Conservation (phyloP, 2,888 invertebrate species). For the Macaria liturata region DNA sequence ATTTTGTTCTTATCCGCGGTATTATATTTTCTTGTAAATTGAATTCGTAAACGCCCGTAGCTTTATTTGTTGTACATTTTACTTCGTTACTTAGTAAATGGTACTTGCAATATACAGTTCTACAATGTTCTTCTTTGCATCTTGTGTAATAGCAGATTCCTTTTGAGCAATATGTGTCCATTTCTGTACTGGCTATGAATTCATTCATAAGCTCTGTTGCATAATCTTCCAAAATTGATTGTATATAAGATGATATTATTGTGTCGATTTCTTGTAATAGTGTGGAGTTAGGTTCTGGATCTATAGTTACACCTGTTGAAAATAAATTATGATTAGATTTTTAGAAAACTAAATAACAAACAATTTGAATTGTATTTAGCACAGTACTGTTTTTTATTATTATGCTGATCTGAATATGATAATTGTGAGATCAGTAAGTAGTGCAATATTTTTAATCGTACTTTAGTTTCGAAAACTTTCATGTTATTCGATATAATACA, state of each 20-base stretch:
- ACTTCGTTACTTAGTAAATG: slow-evolving; percentile 48
- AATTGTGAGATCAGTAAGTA: too few relatives aligned
- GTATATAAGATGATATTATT: slow-evolving; percentile 44
- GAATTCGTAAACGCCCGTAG: slow-evolving; percentile 24
- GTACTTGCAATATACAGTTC: slow-evolving; percentile 52
- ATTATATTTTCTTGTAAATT: slow-evolving; percentile 33
- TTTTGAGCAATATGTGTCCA: slow-evolving; percentile 52
- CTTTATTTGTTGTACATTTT: slow-evolving; percentile 43
- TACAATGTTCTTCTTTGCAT: slow-evolving; percentile 47
- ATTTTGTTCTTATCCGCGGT: slow-evolving; percentile 18
- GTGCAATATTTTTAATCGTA: too few relatives aligned
- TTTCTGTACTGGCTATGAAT: slow-evolving; percentile 47
- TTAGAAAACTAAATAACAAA: too few relatives aligned
- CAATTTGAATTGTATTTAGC: too few relatives aligned
- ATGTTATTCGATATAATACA: too few relatives aligned
- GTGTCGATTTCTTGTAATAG: slow-evolving; percentile 27
- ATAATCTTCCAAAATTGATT: slow-evolving; percentile 46
- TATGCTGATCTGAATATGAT: too few relatives aligned
- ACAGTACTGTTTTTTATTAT: too few relatives aligned
- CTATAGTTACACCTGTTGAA: slow-evolving; percentile 23
- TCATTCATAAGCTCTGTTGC: slow-evolving; percentile 53
- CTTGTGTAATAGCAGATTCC: slow-evolving; percentile 57
- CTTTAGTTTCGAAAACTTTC: too few relatives aligned
- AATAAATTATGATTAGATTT: neutral
- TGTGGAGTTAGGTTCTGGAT: slow-evolving; percentile 39